Evolutionary conservation across 2,113 vertebrate species (phyloP).

Genomic region (Tonatia bakeri): DNA sequence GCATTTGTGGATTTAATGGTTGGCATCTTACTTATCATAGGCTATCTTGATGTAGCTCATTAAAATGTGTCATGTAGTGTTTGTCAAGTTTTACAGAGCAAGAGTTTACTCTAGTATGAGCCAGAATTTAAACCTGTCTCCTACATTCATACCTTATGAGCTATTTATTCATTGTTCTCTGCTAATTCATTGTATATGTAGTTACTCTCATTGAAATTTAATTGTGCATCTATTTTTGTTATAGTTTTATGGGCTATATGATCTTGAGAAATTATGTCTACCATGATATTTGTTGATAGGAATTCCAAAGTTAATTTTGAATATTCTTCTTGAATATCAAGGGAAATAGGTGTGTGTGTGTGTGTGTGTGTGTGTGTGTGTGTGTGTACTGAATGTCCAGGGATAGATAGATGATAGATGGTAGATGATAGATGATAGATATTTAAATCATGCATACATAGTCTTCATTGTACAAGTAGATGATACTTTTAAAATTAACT

Average conservation of each 20-base stretch:
- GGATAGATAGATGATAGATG: not conserved
- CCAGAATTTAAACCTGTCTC: not conserved
- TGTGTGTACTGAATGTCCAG: not conserved
- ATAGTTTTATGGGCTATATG: not conserved
- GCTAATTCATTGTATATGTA: not conserved
- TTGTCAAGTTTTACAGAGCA: not conserved
- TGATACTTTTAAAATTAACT: not conserved
- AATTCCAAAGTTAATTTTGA: not conserved
- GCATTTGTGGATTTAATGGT: not conserved
- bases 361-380: not conserved
- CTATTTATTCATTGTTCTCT: not conserved
- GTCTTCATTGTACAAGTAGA: not conserved
- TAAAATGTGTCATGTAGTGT: not conserved
- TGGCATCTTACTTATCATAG: not conserved
- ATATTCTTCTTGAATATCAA: not conserved
- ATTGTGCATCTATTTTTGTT: not conserved
- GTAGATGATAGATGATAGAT: not conserved
- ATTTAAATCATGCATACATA: not conserved
- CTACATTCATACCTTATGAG: not conserved
- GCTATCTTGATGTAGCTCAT: not conserved
- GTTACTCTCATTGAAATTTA: not conserved
- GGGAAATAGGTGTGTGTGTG: not conserved
- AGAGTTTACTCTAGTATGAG: not conserved
- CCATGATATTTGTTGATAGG: not conserved
- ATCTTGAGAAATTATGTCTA: slow-evolving; percentile 1